phyloP scores from a whole-genome alignment of 2,888 invertebrate species.

The Cephonodes hylas region DNA sequence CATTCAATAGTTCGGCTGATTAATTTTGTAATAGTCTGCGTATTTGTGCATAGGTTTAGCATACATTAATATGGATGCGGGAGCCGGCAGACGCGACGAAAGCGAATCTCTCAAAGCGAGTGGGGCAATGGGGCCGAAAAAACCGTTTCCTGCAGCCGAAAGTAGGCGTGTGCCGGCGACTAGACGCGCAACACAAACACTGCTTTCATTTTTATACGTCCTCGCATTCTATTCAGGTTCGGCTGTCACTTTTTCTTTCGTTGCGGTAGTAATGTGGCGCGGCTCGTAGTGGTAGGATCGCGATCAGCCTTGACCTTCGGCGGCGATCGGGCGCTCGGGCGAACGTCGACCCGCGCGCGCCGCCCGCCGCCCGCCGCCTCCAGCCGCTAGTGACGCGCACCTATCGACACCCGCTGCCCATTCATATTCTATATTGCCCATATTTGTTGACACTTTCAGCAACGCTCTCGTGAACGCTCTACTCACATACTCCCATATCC shows the following conservation, averaged over 20 bases:
- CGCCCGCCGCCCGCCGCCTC: constrained; percentile 41
- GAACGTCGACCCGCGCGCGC: constrained; percentile 65
- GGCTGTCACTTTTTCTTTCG: constrained; percentile 80
- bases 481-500: no score
- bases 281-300: constrained; percentile 44
- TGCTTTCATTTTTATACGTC: constrained; percentile 80
- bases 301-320: constrained; percentile 77
- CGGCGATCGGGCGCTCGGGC: constrained; percentile 70
- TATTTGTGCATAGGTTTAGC: no score
- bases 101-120: neutral
- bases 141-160: constrained; percentile 1
- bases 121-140: constrained; percentile 4
- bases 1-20: neutral
- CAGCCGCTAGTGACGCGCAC: constrained; percentile 39
- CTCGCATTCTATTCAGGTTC: constrained; percentile 77
- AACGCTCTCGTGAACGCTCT: no score
- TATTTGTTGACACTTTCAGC: neutral
- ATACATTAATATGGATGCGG: no score
- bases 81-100: no score
- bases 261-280: constrained; percentile 47
- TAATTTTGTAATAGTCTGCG: neutral
- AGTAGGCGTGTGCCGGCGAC: constrained; percentile 16
- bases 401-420: constrained; percentile 32
- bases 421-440: constrained; percentile 27
- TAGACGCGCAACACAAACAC: constrained; percentile 44